Evolutionary conservation across 1,140 invertebrate species (phyloP).

Genomic region (Charaxes varanes): DNA sequence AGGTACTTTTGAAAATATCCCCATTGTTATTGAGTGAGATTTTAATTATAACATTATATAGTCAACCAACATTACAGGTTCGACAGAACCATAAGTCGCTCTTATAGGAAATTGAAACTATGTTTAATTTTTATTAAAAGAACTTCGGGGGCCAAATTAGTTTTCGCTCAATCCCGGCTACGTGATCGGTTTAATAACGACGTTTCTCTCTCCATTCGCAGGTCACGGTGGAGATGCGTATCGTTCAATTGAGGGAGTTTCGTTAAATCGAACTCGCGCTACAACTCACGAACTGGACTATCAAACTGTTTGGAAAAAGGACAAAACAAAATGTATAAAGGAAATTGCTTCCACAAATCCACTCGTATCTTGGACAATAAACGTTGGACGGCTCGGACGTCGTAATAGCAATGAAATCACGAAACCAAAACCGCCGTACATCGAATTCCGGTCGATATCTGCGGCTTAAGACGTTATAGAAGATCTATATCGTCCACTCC

Average conservation of each 20-base stretch:
- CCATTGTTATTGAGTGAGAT: too few relatives aligned
- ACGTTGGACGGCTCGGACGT: conserved; percentile 59
- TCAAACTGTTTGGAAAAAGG: conserved; percentile 71
- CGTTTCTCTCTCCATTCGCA: conserved; percentile 38
- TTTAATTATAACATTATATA: too few relatives aligned
- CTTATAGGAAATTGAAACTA: conserved; percentile 18
- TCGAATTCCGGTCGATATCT: conserved; percentile 52
- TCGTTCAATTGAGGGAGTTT: conserved; percentile 52
- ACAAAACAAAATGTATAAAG: conserved; percentile 74
- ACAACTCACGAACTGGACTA: conserved; percentile 65
- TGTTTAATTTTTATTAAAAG: conserved; percentile 44
- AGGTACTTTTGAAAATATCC: too few relatives aligned
- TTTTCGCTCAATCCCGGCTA: conserved; percentile 50
- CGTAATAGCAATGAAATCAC: conserved; percentile 73
- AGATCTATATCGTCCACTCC: conserved; percentile 19
- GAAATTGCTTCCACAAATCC: conserved; percentile 74
- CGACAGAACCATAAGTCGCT: conserved; percentile 1
- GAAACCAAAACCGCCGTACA: conserved; percentile 68
- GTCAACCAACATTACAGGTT: not conserved
- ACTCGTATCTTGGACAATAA: conserved; percentile 73
- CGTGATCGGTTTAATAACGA: conserved; percentile 64
- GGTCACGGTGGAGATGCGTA: conserved; percentile 52
- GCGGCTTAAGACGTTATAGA: conserved; percentile 36
- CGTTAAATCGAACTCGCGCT: conserved; percentile 61
- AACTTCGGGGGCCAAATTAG: conserved; percentile 54